phyloP scores from a whole-genome alignment of 2,888 invertebrate species.

The Vanessa cardui region DNA sequence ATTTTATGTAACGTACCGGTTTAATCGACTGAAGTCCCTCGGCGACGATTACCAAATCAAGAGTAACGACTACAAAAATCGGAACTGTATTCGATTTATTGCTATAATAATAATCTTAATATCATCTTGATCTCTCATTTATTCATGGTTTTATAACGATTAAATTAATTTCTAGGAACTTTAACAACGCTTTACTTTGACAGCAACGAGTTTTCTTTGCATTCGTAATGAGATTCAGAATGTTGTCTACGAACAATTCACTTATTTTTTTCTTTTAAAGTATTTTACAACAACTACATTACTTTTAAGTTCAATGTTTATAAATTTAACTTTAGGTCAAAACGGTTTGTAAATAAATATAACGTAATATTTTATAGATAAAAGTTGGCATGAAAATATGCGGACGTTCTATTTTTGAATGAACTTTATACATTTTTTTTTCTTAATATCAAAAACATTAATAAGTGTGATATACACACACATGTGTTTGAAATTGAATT shows the following conservation, averaged over 20 bases:
- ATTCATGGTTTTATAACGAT: not conserved
- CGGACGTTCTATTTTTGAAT: too few relatives aligned
- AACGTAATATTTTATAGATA: too few relatives aligned
- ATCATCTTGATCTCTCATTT: not conserved
- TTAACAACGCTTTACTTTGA: conserved; percentile 11
- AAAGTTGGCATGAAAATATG: too few relatives aligned
- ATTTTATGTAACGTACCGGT: not conserved
- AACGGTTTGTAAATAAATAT: not conserved
- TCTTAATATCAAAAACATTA: too few relatives aligned
- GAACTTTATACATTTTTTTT: too few relatives aligned
- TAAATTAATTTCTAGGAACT: not conserved
- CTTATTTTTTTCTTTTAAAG: conserved; percentile 3
- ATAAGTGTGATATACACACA: too few relatives aligned
- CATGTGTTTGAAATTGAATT: too few relatives aligned
- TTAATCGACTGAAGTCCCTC: conserved; percentile 11
- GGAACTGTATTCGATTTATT: conserved; percentile 13
- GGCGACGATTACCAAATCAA: conserved; percentile 22
- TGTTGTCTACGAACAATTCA: conserved; percentile 10
- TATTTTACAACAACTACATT: conserved; percentile 1
- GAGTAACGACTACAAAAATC: conserved; percentile 21
- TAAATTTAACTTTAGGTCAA: not conserved
- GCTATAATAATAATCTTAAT: conserved; percentile 2
- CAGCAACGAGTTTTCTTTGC: conserved; percentile 10
- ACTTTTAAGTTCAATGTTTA: not conserved
- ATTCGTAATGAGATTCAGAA: conserved; percentile 25